phyloP scores from a whole-genome alignment of 2,797 vertebrate genomes.

The Onychomys arenicola region DNA sequence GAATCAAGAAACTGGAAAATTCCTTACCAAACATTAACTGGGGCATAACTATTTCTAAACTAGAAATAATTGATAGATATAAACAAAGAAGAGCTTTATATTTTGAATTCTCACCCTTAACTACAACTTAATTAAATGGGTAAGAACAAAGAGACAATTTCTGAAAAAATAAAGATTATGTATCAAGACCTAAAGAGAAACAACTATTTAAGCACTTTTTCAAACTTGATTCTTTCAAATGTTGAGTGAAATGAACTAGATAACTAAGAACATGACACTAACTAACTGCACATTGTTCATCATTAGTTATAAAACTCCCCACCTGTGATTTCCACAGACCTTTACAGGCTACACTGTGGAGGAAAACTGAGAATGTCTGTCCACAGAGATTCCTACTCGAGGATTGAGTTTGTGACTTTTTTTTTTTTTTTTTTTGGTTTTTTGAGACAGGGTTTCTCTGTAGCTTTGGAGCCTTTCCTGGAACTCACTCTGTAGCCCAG shows the following conservation, averaged over 20 bases:
- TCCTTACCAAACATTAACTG: neutral
- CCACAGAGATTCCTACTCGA: neutral
- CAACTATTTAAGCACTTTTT: slow-evolving; percentile 44
- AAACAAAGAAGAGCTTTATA: neutral
- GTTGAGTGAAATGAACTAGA: neutral
- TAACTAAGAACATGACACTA: neutral
- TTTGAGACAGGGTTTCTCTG: no score
- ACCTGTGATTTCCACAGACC: neutral
- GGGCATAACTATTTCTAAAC: slow-evolving; percentile 11
- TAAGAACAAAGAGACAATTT: slow-evolving; percentile 8
- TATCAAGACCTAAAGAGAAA: slow-evolving; percentile 19
- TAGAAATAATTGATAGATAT: slow-evolving; percentile 24
- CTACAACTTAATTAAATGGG: slow-evolving; percentile 34
- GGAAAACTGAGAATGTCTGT: neutral
- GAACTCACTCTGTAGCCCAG: no score
- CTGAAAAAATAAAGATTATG: neutral
- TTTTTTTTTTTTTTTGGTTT: no score
- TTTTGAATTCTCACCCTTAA: slow-evolving; percentile 20
- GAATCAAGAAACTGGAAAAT: neutral
- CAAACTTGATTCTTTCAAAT: neutral
- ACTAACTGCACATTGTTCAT: neutral
- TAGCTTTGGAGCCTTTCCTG: no score
- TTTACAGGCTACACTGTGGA: neutral
- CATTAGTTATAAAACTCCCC: neutral
- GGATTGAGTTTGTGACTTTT: neutral